Percentiles rank a stretch among this genome's conserved stretches.
Evolutionary conservation across 2,797 vertebrate species (phyloP).

Genomic region (Cottoperca gobio): DNA sequence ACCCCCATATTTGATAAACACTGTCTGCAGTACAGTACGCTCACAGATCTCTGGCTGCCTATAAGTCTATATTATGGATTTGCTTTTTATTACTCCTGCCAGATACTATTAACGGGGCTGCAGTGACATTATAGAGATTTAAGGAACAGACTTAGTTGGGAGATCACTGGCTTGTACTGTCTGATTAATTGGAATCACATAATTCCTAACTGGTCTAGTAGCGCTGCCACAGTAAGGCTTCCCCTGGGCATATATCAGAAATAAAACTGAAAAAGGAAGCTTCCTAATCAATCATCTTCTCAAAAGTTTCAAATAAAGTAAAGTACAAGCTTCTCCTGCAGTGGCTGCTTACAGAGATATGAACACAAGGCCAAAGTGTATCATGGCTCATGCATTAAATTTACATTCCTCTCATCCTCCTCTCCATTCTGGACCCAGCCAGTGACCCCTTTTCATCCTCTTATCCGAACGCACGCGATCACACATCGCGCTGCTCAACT

Average conservation of each 20-base stretch:
- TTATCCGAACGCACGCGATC: slow-evolving; percentile 38
- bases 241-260: not conserved
- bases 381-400: slow-evolving; percentile 31
- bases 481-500: slow-evolving; percentile 42
- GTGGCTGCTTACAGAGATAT: not conserved
- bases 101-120: slow-evolving; percentile 53
- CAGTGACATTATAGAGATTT: slow-evolving; percentile 27
- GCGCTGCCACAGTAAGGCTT: slow-evolving; percentile 7
- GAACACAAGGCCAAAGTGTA: not conserved
- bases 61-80: slow-evolving; percentile 62
- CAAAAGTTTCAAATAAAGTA: not conserved
- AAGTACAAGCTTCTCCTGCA: slow-evolving; percentile 5
- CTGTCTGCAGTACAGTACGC: slow-evolving; percentile 18
- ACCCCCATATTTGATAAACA: slow-evolving; percentile 36
- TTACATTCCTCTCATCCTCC: slow-evolving; percentile 20
- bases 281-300: not conserved
- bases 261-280: not conserved
- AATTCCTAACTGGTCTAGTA: slow-evolving; percentile 1
- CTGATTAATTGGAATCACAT: slow-evolving; percentile 27
- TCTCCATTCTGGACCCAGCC: not conserved
- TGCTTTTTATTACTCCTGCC: slow-evolving; percentile 71
- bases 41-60: slow-evolving; percentile 51
- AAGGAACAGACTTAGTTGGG: slow-evolving; percentile 15
- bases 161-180: slow-evolving; percentile 22
- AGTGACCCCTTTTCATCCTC: slow-evolving; percentile 49